These are phyloP conservation scores for Sceloporus tristichus DNA, from an alignment of 2,113 vertebrate species.

Conservation along the genomic window DNA sequence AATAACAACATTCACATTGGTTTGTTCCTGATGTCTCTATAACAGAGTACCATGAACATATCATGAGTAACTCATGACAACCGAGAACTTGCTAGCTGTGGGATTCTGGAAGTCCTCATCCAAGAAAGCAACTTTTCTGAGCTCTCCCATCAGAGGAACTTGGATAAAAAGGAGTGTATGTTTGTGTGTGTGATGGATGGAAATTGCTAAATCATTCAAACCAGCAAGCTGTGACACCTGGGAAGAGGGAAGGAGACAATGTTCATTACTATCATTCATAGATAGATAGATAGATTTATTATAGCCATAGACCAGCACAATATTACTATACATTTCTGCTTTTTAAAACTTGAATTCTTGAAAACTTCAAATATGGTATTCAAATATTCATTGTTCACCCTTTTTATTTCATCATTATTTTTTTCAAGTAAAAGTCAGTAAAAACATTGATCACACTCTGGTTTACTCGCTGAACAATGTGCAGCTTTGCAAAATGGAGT, in stretches of 20 bases:
- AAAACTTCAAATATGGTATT: background rate
- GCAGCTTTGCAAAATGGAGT: constrained; percentile 41
- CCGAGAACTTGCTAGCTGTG: too few species aligned
- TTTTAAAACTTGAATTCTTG: constrained; percentile 22
- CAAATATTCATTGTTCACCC: constrained; percentile 25
- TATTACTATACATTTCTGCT: background rate
- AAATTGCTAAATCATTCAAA: background rate
- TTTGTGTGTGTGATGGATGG: background rate
- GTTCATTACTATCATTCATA: too few species aligned
- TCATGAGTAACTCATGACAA: background rate
- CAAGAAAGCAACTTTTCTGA: too few species aligned
- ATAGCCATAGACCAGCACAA: too few species aligned
- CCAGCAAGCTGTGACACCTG: background rate
- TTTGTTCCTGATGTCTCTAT: background rate
- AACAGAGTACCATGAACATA: background rate
- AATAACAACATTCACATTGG: background rate
- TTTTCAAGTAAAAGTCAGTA: constrained; percentile 12
- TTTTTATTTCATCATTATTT: background rate
- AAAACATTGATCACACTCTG: constrained; percentile 8
- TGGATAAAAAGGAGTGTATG: background rate
- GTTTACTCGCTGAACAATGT: constrained; percentile 45
- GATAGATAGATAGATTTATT: too few species aligned
- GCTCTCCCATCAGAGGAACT: background rate
- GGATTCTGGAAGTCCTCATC: too few species aligned
- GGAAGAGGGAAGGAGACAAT: background rate